A percentile compares a stretch with the other conserved stretches of the same genome.
phyloP scores from a whole-genome alignment of 2,888 invertebrate genomes.

The Nymphalis urticae region DNA sequence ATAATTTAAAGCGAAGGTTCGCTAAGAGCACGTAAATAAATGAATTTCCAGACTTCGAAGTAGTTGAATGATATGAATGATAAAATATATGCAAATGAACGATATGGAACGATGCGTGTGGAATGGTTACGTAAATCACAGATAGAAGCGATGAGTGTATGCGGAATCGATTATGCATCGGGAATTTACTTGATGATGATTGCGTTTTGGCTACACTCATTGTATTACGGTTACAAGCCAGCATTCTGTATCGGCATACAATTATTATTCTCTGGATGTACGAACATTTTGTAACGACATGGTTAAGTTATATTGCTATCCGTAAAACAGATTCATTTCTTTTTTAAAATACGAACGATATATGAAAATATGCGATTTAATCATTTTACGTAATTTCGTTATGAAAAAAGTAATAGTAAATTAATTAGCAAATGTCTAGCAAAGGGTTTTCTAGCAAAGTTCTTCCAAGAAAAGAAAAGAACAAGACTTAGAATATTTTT shows the following conservation, averaged over 20 bases:
- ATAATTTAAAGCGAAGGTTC: too few species aligned
- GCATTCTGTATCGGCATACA: neutral
- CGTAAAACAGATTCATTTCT: neutral
- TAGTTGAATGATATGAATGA: too few species aligned
- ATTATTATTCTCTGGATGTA: neutral
- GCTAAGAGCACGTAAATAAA: too few species aligned
- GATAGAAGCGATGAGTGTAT: slow-evolving; percentile 13
- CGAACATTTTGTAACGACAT: neutral
- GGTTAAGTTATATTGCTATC: neutral
- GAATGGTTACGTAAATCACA: slow-evolving; percentile 5
- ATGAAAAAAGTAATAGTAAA: too few species aligned
- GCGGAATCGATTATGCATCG: slow-evolving; percentile 7
- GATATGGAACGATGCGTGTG: neutral
- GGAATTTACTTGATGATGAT: slow-evolving; percentile 13
- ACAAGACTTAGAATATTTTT: too few species aligned
- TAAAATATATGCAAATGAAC: too few species aligned
- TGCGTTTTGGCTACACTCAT: slow-evolving; percentile 11
- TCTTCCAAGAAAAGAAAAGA: too few species aligned
- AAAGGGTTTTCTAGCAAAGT: too few species aligned
- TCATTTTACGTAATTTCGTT: too few species aligned
- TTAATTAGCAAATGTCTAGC: too few species aligned
- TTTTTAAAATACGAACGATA: neutral
- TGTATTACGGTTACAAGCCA: slow-evolving; percentile 12
- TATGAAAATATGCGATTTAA: neutral
- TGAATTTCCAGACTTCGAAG: too few species aligned